These are phyloP conservation scores for Pteropus rufus DNA, from an alignment of 2,797 vertebrate species.

Conservation along the genomic window DNA sequence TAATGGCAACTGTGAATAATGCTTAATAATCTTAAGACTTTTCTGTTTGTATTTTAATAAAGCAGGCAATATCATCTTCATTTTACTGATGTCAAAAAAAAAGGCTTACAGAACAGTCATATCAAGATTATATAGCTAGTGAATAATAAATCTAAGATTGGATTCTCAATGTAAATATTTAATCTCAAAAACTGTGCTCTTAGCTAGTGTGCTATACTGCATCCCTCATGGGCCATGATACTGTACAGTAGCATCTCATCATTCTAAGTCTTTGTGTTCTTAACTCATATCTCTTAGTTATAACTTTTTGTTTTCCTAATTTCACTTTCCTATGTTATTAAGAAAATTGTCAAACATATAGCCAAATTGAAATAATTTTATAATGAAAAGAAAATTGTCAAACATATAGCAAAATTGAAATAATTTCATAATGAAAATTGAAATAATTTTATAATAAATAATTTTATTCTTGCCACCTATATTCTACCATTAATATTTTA, in stretches of 20 bases:
- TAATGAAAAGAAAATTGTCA: background rate
- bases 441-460: too few species aligned
- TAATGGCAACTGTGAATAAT: background rate
- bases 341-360: background rate
- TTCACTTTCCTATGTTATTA: background rate
- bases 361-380: background rate
- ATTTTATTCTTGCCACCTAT: background rate
- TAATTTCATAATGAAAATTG: background rate
- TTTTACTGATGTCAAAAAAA: background rate
- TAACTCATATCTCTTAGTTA: background rate
- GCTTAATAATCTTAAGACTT: background rate
- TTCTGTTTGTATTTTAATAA: conserved; percentile 24
- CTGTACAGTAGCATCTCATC: background rate
- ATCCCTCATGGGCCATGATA: accelerated
- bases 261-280: background rate
- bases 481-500: background rate
- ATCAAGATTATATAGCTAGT: background rate
- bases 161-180: background rate
- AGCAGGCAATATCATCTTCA: background rate
- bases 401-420: background rate
- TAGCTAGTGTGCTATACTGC: accelerated
- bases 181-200: background rate
- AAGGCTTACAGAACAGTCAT: background rate
- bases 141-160: background rate
- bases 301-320: background rate